Evolutionary conservation across 2,888 invertebrate species (phyloP).

Genomic region (Caenorhabditis afra): DNA sequence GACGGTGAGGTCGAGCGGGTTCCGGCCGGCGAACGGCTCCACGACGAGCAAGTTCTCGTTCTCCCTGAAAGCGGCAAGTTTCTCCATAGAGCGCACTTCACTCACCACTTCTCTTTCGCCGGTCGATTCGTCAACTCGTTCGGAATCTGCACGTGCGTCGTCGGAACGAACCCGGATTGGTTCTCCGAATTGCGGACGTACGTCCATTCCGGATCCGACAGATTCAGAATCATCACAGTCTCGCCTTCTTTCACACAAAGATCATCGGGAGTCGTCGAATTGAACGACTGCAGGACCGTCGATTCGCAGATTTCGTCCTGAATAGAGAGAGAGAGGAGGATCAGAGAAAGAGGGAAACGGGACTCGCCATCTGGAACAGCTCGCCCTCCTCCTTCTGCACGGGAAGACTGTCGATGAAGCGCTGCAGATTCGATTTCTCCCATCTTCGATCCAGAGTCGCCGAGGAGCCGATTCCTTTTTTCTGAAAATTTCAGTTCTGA

Average conservation of each 20-base stretch:
- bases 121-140: not conserved
- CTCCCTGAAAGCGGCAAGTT: conserved; percentile 35
- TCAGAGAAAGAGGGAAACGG: not conserved
- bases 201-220: conserved; percentile 61
- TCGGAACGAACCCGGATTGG: conserved; percentile 61
- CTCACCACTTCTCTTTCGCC: conserved; percentile 44
- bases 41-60: conserved; percentile 62
- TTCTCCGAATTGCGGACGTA: conserved; percentile 51
- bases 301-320: conserved; percentile 44
- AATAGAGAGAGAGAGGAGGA: not conserved
- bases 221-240: conserved; percentile 53
- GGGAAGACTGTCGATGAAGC: conserved; percentile 67
- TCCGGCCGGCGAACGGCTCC: conserved; percentile 53
- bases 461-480: conserved; percentile 11
- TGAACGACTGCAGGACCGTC: conserved; percentile 25
- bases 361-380: conserved; percentile 36
- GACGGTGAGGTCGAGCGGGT: conserved; percentile 54
- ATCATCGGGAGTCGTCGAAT: conserved; percentile 28
- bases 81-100: not conserved
- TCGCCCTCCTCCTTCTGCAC: conserved; percentile 64
- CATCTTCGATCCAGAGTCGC: conserved; percentile 54
- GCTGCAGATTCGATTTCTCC: conserved; percentile 65
- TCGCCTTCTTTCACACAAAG: conserved; percentile 42
- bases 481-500: conserved; percentile 20
- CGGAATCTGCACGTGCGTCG: conserved; percentile 36